A percentile compares a stretch with the other conserved stretches of the same genome.
These are phyloP conservation scores for Diplosoma virens DNA, from an alignment of 23 tunicate species.

Conservation along the genomic window DNA sequence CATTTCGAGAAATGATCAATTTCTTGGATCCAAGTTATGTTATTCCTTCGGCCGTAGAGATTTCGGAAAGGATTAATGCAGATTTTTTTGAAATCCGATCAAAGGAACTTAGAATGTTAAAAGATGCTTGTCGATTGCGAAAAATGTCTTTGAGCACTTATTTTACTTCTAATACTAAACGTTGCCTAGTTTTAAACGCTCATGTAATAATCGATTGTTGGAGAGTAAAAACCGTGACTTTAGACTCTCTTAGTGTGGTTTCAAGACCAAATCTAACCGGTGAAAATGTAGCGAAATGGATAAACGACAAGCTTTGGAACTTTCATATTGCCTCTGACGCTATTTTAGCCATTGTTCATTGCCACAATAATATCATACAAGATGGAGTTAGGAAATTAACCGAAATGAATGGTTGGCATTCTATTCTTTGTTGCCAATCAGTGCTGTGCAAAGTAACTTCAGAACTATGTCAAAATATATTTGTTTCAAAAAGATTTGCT, in stretches of 20 bases:
- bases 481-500: not conserved
- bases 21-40: conserved; percentile 2
- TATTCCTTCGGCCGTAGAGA: not conserved
- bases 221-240: not conserved
- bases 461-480: not conserved
- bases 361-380: not conserved
- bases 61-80: not conserved
- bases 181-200: not conserved
- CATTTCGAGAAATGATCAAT: not conserved
- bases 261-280: not conserved
- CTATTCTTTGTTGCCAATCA: conserved; percentile 1
- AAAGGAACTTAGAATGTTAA: not conserved
- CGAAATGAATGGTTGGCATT: conserved; percentile 10
- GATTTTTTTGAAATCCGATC: not conserved
- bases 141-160: conserved; percentile 9
- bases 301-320: conserved; percentile 24
- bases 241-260: not conserved
- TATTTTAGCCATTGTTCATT: not conserved
- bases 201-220: conserved; percentile 9
- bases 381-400: conserved; percentile 3
- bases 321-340: not conserved
- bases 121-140: not conserved
- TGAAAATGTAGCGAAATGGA: conserved; percentile 15
- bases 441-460: not conserved
- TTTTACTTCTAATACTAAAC: not conserved